Evolutionary conservation across 2,888 invertebrate species (phyloP).

Genomic region (Osmoderma eremita): DNA sequence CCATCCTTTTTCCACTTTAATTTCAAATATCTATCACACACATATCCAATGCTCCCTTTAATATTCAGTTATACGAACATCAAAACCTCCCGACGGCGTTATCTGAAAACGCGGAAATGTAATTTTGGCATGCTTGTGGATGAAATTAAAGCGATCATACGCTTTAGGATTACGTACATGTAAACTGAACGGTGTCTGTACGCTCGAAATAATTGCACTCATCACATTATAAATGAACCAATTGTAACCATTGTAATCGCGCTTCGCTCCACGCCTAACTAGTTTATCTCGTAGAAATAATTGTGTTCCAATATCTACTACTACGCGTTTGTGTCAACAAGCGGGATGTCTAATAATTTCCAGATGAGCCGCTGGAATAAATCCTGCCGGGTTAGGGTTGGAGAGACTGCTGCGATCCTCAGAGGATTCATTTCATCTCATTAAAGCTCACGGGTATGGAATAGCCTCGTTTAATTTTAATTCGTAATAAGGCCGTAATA

Average conservation of each 20-base stretch:
- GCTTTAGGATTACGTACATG: constrained; percentile 1
- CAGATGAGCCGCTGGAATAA: constrained; percentile 36
- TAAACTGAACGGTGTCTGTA: not conserved
- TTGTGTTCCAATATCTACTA: constrained; percentile 27
- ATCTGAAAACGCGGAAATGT: constrained; percentile 13
- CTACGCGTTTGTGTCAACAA: constrained; percentile 35
- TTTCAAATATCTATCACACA: constrained; percentile 10
- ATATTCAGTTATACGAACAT: constrained; percentile 10
- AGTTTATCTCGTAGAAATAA: constrained; percentile 25
- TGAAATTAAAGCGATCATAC: constrained; percentile 15
- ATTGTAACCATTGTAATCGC: constrained; percentile 17
- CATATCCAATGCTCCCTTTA: constrained; percentile 5
- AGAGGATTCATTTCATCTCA: constrained; percentile 36
- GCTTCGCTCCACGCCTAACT: not conserved
- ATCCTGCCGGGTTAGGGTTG: constrained; percentile 29
- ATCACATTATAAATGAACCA: constrained; percentile 11
- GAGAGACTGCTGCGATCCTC: constrained; percentile 31
- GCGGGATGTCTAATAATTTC: constrained; percentile 37
- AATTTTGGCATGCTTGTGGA: constrained; percentile 21
- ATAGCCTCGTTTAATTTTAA: constrained; percentile 38
- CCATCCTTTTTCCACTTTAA: not conserved
- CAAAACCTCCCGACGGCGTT: constrained; percentile 19
- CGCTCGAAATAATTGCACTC: constrained; percentile 13
- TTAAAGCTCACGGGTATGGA: constrained; percentile 17
- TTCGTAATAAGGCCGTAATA: constrained; percentile 30